Evolutionary conservation across 2,113 vertebrate species (phyloP), one percentile per base, ranked within the genome.

Genomic region (Bolborhynchus lineola): DNA sequence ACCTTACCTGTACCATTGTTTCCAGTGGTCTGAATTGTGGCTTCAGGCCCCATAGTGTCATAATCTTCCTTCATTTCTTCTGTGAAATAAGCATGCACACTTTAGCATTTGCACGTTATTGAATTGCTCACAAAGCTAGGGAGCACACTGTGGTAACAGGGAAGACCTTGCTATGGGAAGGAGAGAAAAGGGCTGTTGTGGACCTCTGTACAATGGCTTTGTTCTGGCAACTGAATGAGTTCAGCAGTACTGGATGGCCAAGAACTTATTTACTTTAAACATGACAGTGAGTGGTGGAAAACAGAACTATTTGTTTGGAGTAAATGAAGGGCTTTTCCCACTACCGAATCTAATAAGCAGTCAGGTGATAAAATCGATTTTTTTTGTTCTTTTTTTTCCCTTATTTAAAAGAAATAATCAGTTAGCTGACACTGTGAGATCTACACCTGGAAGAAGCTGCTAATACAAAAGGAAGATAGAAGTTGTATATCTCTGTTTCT

Each of bases 31-130:
- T 99, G 99, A 97, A 99, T 97, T 88, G 98, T 89, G 98, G 98
- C 97, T 94, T 99, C 99, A 64, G 99, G 98, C 97, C 99, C 99
- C 98, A 99, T 97, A 96, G 98, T 98, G 98, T 99, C 99, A 96
- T 99, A 99, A 82, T 99, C 99, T 96, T 99, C 99, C 97, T 99
- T 99, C 97, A 99, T 99, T 98, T 99, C 99, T 98, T 99, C 99
- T 99, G 98, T 82, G 96, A 79, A 97, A 95, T 64, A 97, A 98
- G 78, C 97, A 97, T 42, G 76, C 42, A 92, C 94, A 95, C 91
- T 94, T 98, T 97, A 98, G 96, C 86, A 75, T 96, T 93, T 90
- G 96, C 93, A 93, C 14, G 31, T 49, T 28, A 78, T 31, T 44
- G 92, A 96, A 67, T 41, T 68, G 92, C 95, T 97, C 86, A 93